Evolutionary conservation across 2,888 invertebrate species (phyloP).

Genomic region (Athripsodes cinereus): DNA sequence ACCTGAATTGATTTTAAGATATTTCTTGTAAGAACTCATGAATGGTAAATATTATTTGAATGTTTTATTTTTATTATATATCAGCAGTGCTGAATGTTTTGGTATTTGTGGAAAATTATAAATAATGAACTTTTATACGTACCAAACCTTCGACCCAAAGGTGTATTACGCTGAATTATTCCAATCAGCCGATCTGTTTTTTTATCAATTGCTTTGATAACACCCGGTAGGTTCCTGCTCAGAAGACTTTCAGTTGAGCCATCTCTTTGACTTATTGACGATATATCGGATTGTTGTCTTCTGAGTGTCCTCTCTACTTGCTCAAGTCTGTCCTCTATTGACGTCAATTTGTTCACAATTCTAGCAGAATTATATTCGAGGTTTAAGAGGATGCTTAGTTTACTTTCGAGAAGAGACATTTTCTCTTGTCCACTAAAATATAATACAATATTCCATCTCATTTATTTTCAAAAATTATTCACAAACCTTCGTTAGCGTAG

Average conservation of each 20-base stretch:
- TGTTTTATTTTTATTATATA: too few species aligned
- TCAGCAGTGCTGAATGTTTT: too few species aligned
- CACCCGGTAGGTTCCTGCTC: neutral
- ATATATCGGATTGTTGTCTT: neutral
- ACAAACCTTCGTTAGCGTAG: too few species aligned
- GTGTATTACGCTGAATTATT: neutral
- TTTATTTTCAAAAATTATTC: too few species aligned
- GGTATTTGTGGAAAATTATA: too few species aligned
- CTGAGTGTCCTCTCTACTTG: constrained; percentile 24
- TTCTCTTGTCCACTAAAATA: constrained; percentile 38
- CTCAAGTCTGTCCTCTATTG: constrained; percentile 32
- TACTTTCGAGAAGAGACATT: constrained; percentile 34
- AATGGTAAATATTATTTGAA: too few species aligned
- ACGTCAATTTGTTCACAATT: constrained; percentile 37
- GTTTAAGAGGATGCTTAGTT: constrained; percentile 34
- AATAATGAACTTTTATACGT: neutral
- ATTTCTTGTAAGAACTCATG: too few species aligned
- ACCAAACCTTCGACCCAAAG: constrained; percentile 1
- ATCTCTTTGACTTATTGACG: neutral
- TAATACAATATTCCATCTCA: neutral
- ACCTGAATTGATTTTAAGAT: too few species aligned
- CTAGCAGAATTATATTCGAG: constrained; percentile 39
- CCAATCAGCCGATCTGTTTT: neutral
- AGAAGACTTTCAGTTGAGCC: neutral
- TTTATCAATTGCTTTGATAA: neutral